Percentiles rank a stretch among this genome's conserved stretches.
Conservation (phyloP, 2,797 vertebrate species). For the Nyctalus aviator region DNA sequence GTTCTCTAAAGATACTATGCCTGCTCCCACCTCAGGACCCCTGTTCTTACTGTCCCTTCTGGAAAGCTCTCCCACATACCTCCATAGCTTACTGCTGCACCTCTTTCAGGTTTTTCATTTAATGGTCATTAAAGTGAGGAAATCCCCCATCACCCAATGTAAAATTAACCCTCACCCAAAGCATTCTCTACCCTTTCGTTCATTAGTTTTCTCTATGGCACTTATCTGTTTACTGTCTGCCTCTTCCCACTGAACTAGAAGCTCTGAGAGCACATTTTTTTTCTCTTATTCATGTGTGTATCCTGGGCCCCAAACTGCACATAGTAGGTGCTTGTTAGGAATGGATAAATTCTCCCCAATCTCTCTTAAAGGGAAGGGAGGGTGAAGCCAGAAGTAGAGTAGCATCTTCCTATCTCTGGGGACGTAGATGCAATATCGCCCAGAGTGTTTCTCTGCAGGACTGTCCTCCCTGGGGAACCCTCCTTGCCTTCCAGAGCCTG, state of each 20-base stretch:
- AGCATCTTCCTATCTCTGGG: conserved; percentile 45
- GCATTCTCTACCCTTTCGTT: neutral
- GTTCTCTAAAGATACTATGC: neutral
- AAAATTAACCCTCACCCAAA: neutral
- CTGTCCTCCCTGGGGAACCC: conserved; percentile 68
- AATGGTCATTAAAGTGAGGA: neutral
- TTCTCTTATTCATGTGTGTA: neutral
- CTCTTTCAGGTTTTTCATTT: conserved; percentile 8
- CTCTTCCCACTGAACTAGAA: conserved; percentile 46
- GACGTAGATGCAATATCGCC: conserved; percentile 77
- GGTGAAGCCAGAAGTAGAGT: conserved; percentile 41
- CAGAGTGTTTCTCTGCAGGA: conserved; percentile 77
- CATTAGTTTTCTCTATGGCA: neutral
- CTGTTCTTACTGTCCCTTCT: neutral
- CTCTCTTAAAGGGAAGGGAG: neutral
- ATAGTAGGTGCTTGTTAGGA: neutral
- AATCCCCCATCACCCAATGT: neutral
- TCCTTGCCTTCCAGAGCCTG: conserved; percentile 73
- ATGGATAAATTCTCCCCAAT: neutral
- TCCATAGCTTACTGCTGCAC: neutral
- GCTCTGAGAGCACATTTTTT: neutral
- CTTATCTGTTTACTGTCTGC: neutral
- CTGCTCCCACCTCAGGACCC: neutral
- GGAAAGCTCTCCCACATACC: neutral
- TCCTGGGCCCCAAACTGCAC: neutral